Percentiles rank a stretch among this genome's conserved stretches.
These are phyloP conservation scores for Heteronetta atricapilla DNA, from an alignment of 2,113 vertebrate genomes.

Conservation along the genomic window DNA sequence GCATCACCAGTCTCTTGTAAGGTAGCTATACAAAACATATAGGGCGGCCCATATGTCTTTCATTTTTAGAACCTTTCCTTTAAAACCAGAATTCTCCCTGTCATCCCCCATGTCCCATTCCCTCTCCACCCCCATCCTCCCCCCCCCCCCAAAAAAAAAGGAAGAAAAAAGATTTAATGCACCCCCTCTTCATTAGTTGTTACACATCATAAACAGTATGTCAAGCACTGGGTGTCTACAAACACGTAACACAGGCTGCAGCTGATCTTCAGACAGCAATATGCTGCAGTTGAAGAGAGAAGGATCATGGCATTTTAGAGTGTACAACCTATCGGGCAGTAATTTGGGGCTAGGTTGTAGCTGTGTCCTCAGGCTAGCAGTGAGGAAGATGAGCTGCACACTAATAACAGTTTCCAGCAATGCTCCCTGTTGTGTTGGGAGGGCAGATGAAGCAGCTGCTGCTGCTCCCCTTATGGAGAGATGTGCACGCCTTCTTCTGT, in stretches of 20 bases:
- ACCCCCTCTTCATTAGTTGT: background rate
- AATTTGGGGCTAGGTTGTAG: background rate
- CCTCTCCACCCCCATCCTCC: too few species aligned
- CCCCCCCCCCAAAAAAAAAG: background rate
- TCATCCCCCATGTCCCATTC: too few species aligned
- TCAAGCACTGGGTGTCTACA: background rate
- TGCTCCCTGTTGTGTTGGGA: background rate
- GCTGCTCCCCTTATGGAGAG: accelerated
- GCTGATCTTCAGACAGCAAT: background rate
- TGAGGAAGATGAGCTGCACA: background rate
- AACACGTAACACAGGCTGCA: background rate
- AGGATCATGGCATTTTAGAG: background rate
- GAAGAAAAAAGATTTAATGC: background rate
- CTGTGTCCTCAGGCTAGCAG: background rate
- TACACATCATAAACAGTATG: background rate
- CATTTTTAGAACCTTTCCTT: background rate
- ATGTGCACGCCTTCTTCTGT: background rate
- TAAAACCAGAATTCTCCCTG: background rate
- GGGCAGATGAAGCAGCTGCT: background rate
- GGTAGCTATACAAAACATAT: background rate
- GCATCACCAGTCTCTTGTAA: background rate
- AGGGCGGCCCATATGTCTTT: background rate
- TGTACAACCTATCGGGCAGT: background rate
- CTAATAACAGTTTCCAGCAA: background rate
- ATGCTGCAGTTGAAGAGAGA: background rate